Conservation (phyloP, 2,797 vertebrate species). For the Pangasius macronema region DNA sequence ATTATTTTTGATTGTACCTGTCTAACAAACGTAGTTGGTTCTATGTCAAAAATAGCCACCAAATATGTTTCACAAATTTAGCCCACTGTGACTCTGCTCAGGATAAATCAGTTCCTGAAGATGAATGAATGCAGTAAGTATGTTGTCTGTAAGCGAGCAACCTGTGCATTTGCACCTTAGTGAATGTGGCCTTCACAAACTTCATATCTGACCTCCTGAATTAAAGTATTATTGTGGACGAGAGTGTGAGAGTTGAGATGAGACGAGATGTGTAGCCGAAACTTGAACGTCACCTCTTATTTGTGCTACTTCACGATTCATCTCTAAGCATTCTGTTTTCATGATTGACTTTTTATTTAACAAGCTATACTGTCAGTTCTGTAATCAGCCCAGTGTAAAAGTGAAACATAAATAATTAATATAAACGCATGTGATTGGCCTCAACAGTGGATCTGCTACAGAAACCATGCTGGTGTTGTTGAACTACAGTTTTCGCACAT, state of each 20-base stretch:
- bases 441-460: not conserved
- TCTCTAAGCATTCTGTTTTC: not conserved
- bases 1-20: not conserved
- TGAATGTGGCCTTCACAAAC: not conserved
- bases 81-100: too few relatives aligned
- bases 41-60: not conserved
- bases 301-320: too few relatives aligned
- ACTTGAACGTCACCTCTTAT: too few relatives aligned
- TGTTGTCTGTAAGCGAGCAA: slow-evolving; percentile 1
- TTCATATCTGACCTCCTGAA: not conserved
- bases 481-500: not conserved
- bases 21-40: too few relatives aligned
- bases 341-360: too few relatives aligned
- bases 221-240: too few relatives aligned
- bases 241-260: too few relatives aligned
- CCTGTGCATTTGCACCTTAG: not conserved
- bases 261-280: too few relatives aligned
- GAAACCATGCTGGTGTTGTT: not conserved
- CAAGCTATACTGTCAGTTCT: not conserved
- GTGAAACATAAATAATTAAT: not conserved
- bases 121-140: not conserved
- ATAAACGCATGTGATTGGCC: not conserved
- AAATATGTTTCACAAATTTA: not conserved
- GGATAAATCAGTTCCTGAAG: too few relatives aligned
- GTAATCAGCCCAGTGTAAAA: not conserved